phyloP scores from a whole-genome alignment of 2,113 vertebrate species.

The Cyprinodon tularosa region DNA sequence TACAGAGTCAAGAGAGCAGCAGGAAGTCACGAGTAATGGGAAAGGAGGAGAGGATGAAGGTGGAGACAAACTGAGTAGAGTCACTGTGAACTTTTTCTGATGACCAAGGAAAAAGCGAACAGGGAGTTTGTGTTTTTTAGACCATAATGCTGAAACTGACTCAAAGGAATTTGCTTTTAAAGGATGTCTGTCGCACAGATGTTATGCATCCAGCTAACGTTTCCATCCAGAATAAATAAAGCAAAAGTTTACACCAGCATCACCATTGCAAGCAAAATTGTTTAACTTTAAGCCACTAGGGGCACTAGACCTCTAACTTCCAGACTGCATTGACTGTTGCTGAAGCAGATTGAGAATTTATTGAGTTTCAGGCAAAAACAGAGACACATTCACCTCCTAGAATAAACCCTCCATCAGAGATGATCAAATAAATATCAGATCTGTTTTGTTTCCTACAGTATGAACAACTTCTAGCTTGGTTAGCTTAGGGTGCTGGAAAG shows the following conservation, averaged over 20 bases:
- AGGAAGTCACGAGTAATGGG: slow-evolving; percentile 45
- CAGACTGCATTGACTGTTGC: no score
- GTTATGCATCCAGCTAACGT: slow-evolving; percentile 13
- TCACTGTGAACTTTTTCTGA: slow-evolving; percentile 3
- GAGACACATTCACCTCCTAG: no score
- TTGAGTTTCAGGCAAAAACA: no score
- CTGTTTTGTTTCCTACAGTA: no score
- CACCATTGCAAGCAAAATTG: no score
- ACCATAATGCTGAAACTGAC: slow-evolving; percentile 5
- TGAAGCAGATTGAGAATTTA: no score
- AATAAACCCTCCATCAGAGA: no score
- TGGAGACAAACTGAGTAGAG: not conserved
- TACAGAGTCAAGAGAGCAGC: slow-evolving; percentile 27
- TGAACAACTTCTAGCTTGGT: no score
- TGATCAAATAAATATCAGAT: no score
- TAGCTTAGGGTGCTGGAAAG: no score
- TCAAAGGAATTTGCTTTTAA: not conserved
- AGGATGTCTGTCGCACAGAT: not conserved
- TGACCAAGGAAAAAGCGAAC: slow-evolving; percentile 11
- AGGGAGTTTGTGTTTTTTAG: not conserved
- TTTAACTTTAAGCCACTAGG: no score
- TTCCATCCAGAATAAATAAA: not conserved
- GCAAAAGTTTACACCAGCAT: rapidly evolving
- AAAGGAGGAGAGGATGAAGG: slow-evolving; percentile 20
- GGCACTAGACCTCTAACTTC: no score